Conservation (phyloP, 2,888 invertebrate genomes). For the Bhutanitis thaidina region DNA sequence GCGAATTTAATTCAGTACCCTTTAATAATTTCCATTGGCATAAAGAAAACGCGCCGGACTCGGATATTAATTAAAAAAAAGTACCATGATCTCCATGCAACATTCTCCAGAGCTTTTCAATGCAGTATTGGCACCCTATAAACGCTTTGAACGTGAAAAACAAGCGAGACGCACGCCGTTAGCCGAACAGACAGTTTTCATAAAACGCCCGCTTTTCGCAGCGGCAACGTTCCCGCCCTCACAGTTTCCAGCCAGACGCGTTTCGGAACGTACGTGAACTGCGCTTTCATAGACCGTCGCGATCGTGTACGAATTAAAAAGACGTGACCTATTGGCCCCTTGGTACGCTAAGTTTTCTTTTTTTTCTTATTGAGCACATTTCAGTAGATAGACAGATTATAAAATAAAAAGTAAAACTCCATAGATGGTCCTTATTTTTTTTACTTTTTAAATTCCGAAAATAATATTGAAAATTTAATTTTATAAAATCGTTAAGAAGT, state of each 20-base stretch:
- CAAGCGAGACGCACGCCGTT: constrained; percentile 3
- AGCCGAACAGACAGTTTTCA: constrained; percentile 10
- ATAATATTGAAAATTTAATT: neutral
- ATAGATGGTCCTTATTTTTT: neutral
- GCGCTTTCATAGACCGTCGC: neutral
- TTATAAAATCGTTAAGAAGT: no score
- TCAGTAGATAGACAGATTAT: no score
- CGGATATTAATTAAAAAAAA: no score
- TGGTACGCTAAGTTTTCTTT: neutral
- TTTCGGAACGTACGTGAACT: constrained; percentile 1
- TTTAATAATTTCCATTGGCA: no score
- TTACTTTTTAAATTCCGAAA: neutral
- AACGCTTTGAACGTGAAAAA: constrained; percentile 10
- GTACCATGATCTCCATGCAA: neutral
- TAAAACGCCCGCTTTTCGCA: constrained; percentile 7
- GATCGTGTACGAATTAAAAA: constrained; percentile 3
- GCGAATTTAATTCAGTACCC: no score
- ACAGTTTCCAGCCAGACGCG: constrained; percentile 12
- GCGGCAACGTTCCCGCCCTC: constrained; percentile 12
- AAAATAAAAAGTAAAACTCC: neutral
- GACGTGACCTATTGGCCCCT: neutral
- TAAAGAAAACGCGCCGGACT: no score
- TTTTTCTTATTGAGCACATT: neutral
- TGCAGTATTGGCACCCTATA: constrained; percentile 14
- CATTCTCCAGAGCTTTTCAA: constrained; percentile 1